Evolutionary conservation across 2,888 invertebrate species (phyloP), one percentile per base, ranked within the genome.

Genomic region (Eretmocerus hayati): DNA sequence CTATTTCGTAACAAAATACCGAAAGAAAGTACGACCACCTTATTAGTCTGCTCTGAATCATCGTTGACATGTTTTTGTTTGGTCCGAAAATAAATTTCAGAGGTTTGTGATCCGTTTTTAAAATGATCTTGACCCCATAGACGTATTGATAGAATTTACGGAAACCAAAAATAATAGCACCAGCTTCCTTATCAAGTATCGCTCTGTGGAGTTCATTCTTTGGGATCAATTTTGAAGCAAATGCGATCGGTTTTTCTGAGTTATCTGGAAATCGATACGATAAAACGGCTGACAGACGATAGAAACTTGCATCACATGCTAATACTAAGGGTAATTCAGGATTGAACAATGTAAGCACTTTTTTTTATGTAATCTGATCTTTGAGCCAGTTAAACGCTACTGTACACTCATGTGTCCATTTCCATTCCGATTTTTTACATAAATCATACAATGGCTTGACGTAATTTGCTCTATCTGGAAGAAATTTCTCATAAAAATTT

Each of bases 341-440:
- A 15, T 39, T 16, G 15, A 23, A 39, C 5, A 23, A n/a, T 23
- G 19, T 26, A 9, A 39, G 15, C 8, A 39, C 39, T 23, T 16
- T 4, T 18, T 36, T 19, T 15, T 15, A 36, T 9, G 36, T 39
- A 39, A 23, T 23, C 23, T 39, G 39, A 9, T 6, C 5, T 22
- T n/a, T 39, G 13, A 39, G n/a, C 19, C 23, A 39, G 5, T 39
- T 23, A 15, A 36, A 36, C 13, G 13, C 20, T 39, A 6, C 16
- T 18, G 9, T 3, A 36, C 36, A 15, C 2, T 36, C 18, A 11
- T 36, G 15, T 3, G 36, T 36, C 22, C 23, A 39, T 5, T 38
- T 21, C 40, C 62, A 67, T 36, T 52, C 36, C 5, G 49, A 52
- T 4, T 58, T 39, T 16, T 61, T 55, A 19, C 56, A 48, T 20